phyloP scores from a whole-genome alignment of 2,113 vertebrate species.

The Oreochromis tanganicae region DNA sequence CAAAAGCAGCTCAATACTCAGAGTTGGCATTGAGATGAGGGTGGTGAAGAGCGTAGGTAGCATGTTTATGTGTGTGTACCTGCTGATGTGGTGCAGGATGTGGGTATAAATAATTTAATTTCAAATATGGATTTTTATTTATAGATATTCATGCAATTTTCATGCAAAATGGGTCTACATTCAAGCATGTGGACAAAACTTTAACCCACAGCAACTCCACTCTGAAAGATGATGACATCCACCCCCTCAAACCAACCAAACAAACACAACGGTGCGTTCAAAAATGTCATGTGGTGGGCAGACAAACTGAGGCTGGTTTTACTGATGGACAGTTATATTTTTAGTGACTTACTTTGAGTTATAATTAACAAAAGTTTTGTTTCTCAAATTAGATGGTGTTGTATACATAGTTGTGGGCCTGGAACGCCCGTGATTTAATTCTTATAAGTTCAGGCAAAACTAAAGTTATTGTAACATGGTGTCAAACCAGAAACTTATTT shows the following conservation, averaged over 20 bases:
- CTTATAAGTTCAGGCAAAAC: not conserved
- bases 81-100: not conserved
- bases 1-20: not conserved
- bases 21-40: not conserved
- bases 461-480: not conserved
- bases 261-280: not conserved
- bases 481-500: not conserved
- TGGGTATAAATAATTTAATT: not conserved
- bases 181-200: not conserved
- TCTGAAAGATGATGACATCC: not conserved
- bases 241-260: not conserved
- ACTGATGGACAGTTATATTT: not conserved
- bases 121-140: not conserved
- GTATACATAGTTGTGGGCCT: accelerated
- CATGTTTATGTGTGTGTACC: not conserved
- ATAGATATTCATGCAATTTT: not conserved
- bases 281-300: not conserved
- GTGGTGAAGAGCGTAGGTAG: not conserved
- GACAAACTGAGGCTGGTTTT: not conserved
- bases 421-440: not conserved
- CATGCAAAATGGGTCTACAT: not conserved
- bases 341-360: accelerated
- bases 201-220: not conserved
- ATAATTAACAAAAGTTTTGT: not conserved
- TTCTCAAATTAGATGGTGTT: accelerated